Percentiles rank a stretch among this genome's conserved stretches.
These are phyloP conservation scores for Protonemura montana DNA, from an alignment of 2,888 invertebrate species.

Conservation along the genomic window DNA sequence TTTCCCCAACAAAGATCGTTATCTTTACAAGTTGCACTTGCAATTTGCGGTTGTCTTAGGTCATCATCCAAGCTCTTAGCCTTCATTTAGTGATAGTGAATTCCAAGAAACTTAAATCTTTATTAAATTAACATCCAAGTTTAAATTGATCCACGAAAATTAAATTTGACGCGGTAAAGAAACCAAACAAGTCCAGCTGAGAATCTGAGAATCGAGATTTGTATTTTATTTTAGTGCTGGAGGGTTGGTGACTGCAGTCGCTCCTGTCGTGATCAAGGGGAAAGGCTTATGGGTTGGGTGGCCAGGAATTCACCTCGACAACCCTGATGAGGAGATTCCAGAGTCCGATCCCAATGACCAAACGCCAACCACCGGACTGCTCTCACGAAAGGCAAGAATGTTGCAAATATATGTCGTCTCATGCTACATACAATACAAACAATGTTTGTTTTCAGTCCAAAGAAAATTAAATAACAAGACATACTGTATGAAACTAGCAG, in stretches of 20 bases:
- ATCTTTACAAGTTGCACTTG: not conserved
- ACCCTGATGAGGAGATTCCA: constrained; percentile 80
- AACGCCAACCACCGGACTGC: constrained; percentile 85
- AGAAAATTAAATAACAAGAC: not conserved
- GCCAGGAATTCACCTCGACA: constrained; percentile 84
- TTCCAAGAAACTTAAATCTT: no score
- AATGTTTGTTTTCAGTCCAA: not conserved
- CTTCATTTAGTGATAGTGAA: no score
- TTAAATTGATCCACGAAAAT: no score
- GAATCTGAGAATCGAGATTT: constrained; percentile 32
- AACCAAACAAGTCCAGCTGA: no score
- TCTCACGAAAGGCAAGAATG: constrained; percentile 75
- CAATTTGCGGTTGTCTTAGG: not conserved
- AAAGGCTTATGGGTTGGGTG: constrained; percentile 91
- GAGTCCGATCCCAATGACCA: constrained; percentile 87
- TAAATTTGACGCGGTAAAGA: no score
- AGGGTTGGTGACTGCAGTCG: constrained; percentile 88
- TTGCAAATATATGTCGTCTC: not conserved
- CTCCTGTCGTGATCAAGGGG: constrained; percentile 86
- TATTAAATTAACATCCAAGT: no score
- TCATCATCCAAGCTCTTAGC: not conserved
- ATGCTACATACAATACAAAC: no score
- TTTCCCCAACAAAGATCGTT: no score
- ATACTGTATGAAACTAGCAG: not conserved
- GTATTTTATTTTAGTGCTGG: constrained; percentile 73